Percentiles rank a stretch among this genome's conserved stretches.
Evolutionary conservation across 2,113 vertebrate species (phyloP).

Genomic region (Heloderma charlesbogerti): DNA sequence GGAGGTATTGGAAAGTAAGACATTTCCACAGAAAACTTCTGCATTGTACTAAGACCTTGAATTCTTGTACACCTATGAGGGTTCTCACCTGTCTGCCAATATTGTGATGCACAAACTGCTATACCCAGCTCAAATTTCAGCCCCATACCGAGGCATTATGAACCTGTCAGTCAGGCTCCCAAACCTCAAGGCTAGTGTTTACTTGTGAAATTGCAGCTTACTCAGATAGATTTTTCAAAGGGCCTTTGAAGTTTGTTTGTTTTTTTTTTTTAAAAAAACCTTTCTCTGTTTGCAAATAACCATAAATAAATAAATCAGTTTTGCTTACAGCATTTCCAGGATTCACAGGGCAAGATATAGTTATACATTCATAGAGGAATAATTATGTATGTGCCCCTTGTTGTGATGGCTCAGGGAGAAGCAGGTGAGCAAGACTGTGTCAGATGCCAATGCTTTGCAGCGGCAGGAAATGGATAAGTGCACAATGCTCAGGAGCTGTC

Average conservation of each 20-base stretch:
- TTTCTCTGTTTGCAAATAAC: neutral
- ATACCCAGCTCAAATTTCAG: constrained; percentile 9
- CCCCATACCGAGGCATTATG: neutral
- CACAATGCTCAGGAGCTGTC: neutral
- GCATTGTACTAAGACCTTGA: neutral
- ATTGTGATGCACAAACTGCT: neutral
- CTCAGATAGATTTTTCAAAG: neutral
- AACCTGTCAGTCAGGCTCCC: constrained; percentile 15
- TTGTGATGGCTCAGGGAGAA: neutral
- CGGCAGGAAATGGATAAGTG: neutral
- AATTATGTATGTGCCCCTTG: accelerated
- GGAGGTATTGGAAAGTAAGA: neutral
- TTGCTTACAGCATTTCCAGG: neutral
- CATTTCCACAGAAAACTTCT: neutral
- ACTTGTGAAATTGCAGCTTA: neutral
- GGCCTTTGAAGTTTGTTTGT: neutral
- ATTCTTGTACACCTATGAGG: neutral
- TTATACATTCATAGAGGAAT: neutral
- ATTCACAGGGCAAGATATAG: neutral
- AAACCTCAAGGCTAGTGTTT: neutral
- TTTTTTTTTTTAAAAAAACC: constrained; percentile 3
- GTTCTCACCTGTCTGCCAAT: neutral
- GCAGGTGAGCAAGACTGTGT: accelerated
- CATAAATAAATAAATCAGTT: neutral
- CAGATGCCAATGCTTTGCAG: neutral